These are phyloP conservation scores for Martes martes DNA, from an alignment of 2,113 vertebrate species.

Conservation along the genomic window DNA sequence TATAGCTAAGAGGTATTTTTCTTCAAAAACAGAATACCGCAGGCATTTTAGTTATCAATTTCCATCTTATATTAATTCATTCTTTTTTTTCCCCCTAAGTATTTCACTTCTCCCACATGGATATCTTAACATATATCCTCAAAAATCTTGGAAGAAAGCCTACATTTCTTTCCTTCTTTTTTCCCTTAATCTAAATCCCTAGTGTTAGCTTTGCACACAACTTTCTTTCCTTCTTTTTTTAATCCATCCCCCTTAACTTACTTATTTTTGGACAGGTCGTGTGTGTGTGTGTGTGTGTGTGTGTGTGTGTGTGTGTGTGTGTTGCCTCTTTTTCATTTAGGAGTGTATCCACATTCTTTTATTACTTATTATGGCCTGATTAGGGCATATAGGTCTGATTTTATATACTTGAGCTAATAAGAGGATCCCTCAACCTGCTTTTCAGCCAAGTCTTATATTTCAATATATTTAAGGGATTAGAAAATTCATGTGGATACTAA, in stretches of 20 bases:
- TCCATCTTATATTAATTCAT: conserved; percentile 12
- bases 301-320: not conserved
- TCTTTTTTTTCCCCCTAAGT: not conserved
- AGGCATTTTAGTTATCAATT: conserved; percentile 17
- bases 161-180: not conserved
- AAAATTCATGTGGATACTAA: conserved; percentile 35
- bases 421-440: not conserved
- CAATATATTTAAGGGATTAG: conserved; percentile 40
- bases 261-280: conserved; percentile 34
- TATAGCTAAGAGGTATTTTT: not conserved
- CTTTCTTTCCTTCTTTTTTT: conserved; percentile 53
- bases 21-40: not conserved
- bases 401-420: not conserved
- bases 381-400: conserved; percentile 36
- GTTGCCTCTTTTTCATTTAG: conserved; percentile 55
- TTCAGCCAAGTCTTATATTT: conserved; percentile 1
- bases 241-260: conserved; percentile 49
- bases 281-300: too few relatives aligned
- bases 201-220: not conserved
- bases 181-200: conserved; percentile 7
- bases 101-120: conserved; percentile 10
- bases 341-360: conserved; percentile 28
- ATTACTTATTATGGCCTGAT: conserved; percentile 61
- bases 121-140: not conserved
- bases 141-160: conserved; percentile 11